These are phyloP conservation scores for Alexandromys fortis DNA, from an alignment of 2,113 vertebrate species.

Conservation along the genomic window DNA sequence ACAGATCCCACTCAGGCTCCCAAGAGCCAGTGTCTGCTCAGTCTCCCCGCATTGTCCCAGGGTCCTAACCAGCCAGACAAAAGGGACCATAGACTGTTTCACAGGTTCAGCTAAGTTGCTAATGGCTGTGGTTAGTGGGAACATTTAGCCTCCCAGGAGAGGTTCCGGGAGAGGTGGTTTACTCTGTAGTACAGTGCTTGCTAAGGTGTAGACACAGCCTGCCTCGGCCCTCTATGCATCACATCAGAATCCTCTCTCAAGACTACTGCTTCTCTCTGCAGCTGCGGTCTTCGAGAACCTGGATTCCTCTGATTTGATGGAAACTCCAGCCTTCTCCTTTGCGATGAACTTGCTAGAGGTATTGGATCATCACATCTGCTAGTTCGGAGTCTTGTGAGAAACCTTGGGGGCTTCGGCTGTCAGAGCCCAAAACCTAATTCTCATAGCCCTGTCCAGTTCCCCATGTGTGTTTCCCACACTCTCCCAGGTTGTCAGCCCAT, in stretches of 20 bases:
- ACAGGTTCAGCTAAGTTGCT: no score
- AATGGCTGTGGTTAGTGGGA: not conserved
- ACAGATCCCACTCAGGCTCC: not conserved
- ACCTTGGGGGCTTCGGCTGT: not conserved
- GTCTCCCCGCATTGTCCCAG: fast-evolving
- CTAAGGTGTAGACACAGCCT: not conserved
- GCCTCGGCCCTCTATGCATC: fast-evolving
- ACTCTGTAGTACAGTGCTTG: no score
- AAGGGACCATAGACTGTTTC: not conserved
- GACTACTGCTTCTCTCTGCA: conserved; percentile 77
- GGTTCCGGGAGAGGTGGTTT: not conserved
- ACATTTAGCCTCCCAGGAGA: not conserved
- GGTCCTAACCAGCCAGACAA: no score
- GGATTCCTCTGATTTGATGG: conserved; percentile 90
- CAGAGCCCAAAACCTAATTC: not conserved
- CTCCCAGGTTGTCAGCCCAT: not conserved
- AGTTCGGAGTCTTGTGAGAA: not conserved
- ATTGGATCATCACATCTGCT: not conserved
- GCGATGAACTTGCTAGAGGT: conserved; percentile 93
- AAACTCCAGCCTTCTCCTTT: conserved; percentile 87
- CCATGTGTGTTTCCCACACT: no score
- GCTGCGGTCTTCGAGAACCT: conserved; percentile 91
- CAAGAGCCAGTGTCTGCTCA: not conserved
- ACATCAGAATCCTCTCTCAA: not conserved
- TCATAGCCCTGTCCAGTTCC: not conserved